Evolutionary conservation across 1,140 invertebrate species (phyloP).

Genomic region (Lordiphosa clarofinis): DNA sequence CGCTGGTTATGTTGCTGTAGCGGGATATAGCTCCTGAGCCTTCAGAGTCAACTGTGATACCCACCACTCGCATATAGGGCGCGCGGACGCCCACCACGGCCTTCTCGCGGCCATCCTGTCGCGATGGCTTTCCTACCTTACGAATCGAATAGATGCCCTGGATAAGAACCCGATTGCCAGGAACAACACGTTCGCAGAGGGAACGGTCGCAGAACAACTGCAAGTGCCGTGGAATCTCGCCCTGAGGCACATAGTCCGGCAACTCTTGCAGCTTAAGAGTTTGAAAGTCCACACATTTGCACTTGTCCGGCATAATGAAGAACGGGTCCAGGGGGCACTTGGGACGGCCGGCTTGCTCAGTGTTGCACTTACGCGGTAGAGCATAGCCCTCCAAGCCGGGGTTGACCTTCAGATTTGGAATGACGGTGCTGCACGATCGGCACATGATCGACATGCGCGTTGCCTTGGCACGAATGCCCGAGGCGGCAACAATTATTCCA

Average conservation of each 20-base stretch:
- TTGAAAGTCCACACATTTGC: slow-evolving; percentile 94
- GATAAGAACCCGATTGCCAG: slow-evolving; percentile 96
- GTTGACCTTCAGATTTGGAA: slow-evolving; percentile 94
- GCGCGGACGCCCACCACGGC: slow-evolving; percentile 94
- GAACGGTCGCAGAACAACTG: slow-evolving; percentile 97
- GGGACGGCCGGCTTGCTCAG: slow-evolving; percentile 93
- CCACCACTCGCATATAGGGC: slow-evolving; percentile 97
- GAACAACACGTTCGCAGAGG: slow-evolving; percentile 96
- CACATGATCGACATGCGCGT: slow-evolving; percentile 98
- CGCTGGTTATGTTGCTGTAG: slow-evolving; percentile 83
- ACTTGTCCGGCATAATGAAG: slow-evolving; percentile 98
- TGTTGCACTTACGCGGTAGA: slow-evolving; percentile 96
- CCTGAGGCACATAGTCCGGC: slow-evolving; percentile 97
- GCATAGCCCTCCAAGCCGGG: slow-evolving; percentile 98
- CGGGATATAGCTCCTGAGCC: slow-evolving; percentile 85
- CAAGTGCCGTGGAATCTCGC: slow-evolving; percentile 98
- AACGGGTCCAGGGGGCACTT: slow-evolving; percentile 99
- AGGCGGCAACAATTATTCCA: slow-evolving; percentile 97
- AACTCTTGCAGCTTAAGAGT: slow-evolving; percentile 96
- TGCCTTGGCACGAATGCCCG: slow-evolving; percentile 96
- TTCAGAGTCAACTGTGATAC: slow-evolving; percentile 92
- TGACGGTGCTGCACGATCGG: slow-evolving; percentile 93
- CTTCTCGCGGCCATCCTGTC: slow-evolving; percentile 87
- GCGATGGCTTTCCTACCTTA: slow-evolving; percentile 86
- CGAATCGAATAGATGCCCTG: slow-evolving; percentile 99